Evolutionary conservation across 2,113 vertebrate genomes (phyloP).

Genomic region (Gnathonemus longibarbis): DNA sequence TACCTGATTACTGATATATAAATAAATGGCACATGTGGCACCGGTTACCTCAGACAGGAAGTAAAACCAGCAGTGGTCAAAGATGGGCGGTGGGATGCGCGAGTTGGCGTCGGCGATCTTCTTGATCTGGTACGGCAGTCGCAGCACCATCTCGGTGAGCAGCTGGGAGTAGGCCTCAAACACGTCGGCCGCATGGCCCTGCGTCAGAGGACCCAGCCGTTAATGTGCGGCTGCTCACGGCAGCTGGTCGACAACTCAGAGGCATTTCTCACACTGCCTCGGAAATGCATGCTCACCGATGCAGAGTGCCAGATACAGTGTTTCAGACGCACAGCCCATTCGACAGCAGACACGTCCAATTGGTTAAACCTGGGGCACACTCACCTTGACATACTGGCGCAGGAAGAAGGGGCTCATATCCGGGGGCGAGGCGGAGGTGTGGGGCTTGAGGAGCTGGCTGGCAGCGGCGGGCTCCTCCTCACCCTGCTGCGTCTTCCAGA

Average conservation of each 20-base stretch:
- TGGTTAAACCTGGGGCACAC: not conserved
- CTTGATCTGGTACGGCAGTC: slow-evolving; percentile 96
- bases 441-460: slow-evolving; percentile 91
- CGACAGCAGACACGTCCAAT: not conserved
- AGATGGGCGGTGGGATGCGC: slow-evolving; percentile 87
- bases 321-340: not conserved
- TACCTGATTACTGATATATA: not conserved
- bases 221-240: no score
- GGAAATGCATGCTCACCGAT: not conserved
- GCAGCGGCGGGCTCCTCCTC: slow-evolving; percentile 83
- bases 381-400: slow-evolving; percentile 95
- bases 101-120: slow-evolving; percentile 94
- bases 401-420: slow-evolving; percentile 99
- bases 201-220: not conserved
- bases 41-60: slow-evolving; percentile 83
- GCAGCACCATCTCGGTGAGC: slow-evolving; percentile 94
- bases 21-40: not conserved
- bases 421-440: slow-evolving; percentile 85
- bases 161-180: slow-evolving; percentile 98
- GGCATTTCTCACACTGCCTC: not conserved
- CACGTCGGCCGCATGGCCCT: slow-evolving; percentile 96
- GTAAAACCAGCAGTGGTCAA: slow-evolving; percentile 98
- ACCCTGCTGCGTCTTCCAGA: slow-evolving; percentile 93
- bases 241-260: not conserved
- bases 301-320: not conserved